Evolutionary conservation across 2,888 invertebrate species (phyloP), one percentile per base, ranked within the genome.

Genomic region (Drosophila buzzatii): DNA sequence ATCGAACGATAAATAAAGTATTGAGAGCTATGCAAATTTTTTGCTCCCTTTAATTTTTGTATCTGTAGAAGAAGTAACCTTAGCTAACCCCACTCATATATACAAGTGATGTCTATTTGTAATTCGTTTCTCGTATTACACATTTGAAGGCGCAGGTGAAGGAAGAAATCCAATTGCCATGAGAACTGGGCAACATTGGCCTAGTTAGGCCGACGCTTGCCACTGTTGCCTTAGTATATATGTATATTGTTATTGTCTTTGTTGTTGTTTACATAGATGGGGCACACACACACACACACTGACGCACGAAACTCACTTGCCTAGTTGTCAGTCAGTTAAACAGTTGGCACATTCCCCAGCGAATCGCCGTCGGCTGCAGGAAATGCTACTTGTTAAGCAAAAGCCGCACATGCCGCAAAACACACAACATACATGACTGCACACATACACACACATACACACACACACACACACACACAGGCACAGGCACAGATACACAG

Each of bases 251-350:
- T 44, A 52, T 42, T 57, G 44, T 61, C 42, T 42, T 66, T 61
- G 44, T 72, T 64, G 59, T 71, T 60, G 49, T 51, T 52, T 52
- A 52, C 65, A 53, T 37, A 67, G 14, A 45, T 33, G 14, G 42
- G 10, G 3, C 37, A 58, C 27, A 39, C 5, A 49, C n/a, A 23
- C 9, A 42, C 4, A 55, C 31, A 41, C 20, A 44, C 44, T 61
- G 10, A 65, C 37, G 4, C 41, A 42, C 3, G 16, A 18, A 18
- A 33, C 73, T 70, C 51, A 51, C 52, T 53, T 68, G 70, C 60
- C 70, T 73, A 70, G 81, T 83, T 84, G 89, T 79, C 84, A 84
- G 89, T 73, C 81, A 70, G 86, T 80, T 78, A 78, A 73, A 65
- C 82, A 84, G 87, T 76, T 81, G 87, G 74, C 70, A 76, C 69